A percentile compares a stretch with the other conserved stretches of the same genome.
Evolutionary conservation across 92 coral and sea anemone genomes (phyloP).

Genomic region (Zoanthus gigantus): DNA sequence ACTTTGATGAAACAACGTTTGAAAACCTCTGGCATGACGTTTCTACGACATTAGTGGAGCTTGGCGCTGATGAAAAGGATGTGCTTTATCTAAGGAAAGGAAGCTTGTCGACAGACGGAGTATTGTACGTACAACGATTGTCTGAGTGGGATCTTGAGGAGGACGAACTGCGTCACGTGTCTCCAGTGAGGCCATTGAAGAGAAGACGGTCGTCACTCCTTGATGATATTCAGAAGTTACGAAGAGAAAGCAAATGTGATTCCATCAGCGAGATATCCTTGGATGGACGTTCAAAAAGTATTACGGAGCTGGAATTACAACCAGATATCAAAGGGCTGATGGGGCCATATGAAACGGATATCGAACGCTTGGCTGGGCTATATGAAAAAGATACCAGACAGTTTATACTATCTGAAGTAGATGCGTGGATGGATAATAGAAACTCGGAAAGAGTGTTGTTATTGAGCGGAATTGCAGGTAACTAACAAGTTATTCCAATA

Average conservation of each 20-base stretch:
- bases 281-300: constrained; percentile 1
- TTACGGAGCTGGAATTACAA: constrained; percentile 6
- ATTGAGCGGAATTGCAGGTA: constrained; percentile 39
- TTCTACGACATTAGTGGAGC: not conserved
- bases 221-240: constrained; percentile 25
- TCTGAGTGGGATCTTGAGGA: constrained; percentile 36
- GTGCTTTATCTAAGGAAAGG: not conserved
- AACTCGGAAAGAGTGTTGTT: constrained; percentile 19
- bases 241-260: constrained; percentile 18
- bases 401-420: constrained; percentile 2
- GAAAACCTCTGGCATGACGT: constrained; percentile 33
- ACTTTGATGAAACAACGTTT: constrained; percentile 8
- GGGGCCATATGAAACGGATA: constrained; percentile 28
- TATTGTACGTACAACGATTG: not conserved
- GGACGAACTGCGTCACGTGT: not conserved
- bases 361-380: constrained; percentile 20
- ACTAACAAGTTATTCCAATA: not conserved
- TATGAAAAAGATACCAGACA: constrained; percentile 40
- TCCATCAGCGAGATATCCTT: not conserved
- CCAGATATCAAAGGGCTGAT: constrained; percentile 27
- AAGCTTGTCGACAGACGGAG: not conserved
- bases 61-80: constrained; percentile 36
- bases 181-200: not conserved
- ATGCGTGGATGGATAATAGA: constrained; percentile 43
- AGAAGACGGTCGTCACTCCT: constrained; percentile 31